Conservation (phyloP, 2,888 invertebrate species). For the Lacanobia oleracea region DNA sequence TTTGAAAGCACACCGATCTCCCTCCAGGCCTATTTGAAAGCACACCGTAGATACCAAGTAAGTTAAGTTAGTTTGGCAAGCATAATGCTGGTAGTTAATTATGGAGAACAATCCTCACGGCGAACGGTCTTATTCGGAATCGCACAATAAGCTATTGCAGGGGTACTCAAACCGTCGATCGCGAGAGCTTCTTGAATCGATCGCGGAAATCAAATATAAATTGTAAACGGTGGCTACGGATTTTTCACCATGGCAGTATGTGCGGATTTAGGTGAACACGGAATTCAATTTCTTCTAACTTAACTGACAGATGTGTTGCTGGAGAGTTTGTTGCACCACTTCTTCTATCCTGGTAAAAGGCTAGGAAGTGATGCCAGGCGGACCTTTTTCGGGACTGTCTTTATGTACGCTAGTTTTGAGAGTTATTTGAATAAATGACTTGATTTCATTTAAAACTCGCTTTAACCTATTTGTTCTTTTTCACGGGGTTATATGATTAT, state of each 20-base stretch:
- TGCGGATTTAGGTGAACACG: not conserved
- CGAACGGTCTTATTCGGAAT: constrained; percentile 21
- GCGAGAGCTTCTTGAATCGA: not conserved
- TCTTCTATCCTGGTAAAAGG: too few relatives aligned
- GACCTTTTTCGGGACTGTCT: too few relatives aligned
- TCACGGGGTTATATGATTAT: too few relatives aligned
- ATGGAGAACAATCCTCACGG: not conserved
- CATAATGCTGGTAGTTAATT: not conserved
- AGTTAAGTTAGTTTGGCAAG: not conserved
- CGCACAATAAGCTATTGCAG: constrained; percentile 7
- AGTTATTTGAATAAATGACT: too few relatives aligned
- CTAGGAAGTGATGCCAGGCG: too few relatives aligned
- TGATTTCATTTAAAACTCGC: too few relatives aligned
- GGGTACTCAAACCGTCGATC: not conserved
- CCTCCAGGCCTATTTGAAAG: not conserved
- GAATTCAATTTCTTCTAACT: not conserved
- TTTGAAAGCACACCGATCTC: too few relatives aligned
- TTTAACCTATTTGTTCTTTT: too few relatives aligned
- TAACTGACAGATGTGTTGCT: too few relatives aligned
- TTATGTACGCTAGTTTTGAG: too few relatives aligned
- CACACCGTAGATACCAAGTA: not conserved
- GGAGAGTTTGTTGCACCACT: too few relatives aligned
- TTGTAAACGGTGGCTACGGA: not conserved
- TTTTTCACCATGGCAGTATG: not conserved
- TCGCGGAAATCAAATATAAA: not conserved